These are phyloP conservation scores for Porphyrio hochstetteri DNA, from an alignment of 2,113 vertebrate genomes.

Conservation along the genomic window DNA sequence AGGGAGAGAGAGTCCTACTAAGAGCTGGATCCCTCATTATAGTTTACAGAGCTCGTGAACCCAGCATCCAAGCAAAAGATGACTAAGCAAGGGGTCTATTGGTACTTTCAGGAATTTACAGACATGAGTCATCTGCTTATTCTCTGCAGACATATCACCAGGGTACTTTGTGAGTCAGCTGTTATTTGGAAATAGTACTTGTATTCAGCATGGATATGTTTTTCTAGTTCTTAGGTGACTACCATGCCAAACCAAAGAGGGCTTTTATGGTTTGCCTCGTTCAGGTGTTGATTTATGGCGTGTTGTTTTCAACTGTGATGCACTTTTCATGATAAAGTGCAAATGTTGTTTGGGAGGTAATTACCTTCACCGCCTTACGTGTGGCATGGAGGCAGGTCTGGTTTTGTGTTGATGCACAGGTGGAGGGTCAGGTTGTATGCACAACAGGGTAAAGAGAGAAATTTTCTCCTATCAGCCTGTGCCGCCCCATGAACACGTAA, in stretches of 20 bases:
- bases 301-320: neutral
- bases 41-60: slow-evolving; percentile 79
- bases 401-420: neutral
- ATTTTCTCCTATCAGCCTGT: neutral
- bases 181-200: slow-evolving; percentile 72
- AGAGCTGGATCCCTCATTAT: slow-evolving; percentile 77
- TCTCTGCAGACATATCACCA: slow-evolving; percentile 75
- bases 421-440: neutral
- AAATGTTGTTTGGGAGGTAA: neutral
- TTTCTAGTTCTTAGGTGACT: slow-evolving; percentile 57
- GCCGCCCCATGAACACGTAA: neutral
- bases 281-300: slow-evolving; percentile 36
- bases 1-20: slow-evolving; percentile 69
- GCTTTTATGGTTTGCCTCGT: slow-evolving; percentile 3
- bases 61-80: slow-evolving; percentile 78
- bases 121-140: slow-evolving; percentile 80
- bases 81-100: slow-evolving; percentile 82
- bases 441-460: neutral
- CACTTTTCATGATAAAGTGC: neutral
- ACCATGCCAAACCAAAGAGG: slow-evolving; percentile 41
- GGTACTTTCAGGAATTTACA: slow-evolving; percentile 82
- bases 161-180: slow-evolving; percentile 80
- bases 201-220: slow-evolving; percentile 57
- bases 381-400: neutral
- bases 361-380: neutral